Evolutionary conservation across 2,113 vertebrate species (phyloP), one percentile per base, ranked within the genome.

Genomic region (Toxostoma redivivum): DNA sequence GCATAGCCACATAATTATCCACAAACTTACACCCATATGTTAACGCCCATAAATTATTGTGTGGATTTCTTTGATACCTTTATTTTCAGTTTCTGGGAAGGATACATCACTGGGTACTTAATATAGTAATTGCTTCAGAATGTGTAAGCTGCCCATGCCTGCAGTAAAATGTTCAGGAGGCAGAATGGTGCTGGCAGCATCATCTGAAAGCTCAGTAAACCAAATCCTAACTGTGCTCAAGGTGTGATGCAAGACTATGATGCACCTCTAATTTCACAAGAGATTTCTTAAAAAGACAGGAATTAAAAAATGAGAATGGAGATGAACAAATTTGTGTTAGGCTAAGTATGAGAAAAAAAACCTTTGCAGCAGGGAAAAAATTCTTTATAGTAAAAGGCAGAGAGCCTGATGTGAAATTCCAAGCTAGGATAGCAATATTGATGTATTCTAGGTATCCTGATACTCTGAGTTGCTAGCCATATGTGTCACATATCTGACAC

Each of bases 41-140:
- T 90, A 94, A 96, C 92, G 6, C 95, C 88, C 83, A 95, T 90
- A 48, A 93, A 88, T 83, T 92, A 91, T 33, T 90, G 72, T 81
- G 53, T 28, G 17, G 45, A 74, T 86, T 72, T 83, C 76, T 65
- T 92, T 86, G 84, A 88, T 81, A 57, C 60, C 44, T 92, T 84
- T 81, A 94, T 93, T 96, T 96, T 93, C 72, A 28, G 80, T 80
- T 93, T 88, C 95, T 88, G 92, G 94, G 85, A 90, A 96, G 72
- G 76, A 81, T 88, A 61, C 69, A 50, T 86, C 76, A 83, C 67
- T 66, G 51, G 7, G 25, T 74, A 51, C 51, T 92, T 78, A 90
- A 48, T 53, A 56, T 4, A 86, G 67, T 47, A 67, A 92, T 95
- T 92, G 77, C 56, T 94, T 86, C 86, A 74, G 81, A 92, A 88